Evolutionary conservation across 2,797 vertebrate species (phyloP), one percentile per base, ranked within the genome.

Genomic region (Cryptoblepharus egeriae): DNA sequence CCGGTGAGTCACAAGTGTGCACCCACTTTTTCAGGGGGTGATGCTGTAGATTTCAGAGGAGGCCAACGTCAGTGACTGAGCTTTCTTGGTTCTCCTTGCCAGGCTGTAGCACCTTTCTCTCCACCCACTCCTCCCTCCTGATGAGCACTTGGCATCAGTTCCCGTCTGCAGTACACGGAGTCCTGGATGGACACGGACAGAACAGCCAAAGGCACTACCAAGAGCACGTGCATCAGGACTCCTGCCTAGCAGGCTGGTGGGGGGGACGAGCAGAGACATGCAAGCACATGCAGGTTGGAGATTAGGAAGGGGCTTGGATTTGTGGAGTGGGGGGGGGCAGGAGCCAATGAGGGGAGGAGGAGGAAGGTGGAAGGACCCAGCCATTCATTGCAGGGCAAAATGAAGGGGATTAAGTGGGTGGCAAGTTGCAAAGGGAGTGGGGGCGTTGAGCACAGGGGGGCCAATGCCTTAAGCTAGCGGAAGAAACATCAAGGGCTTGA

Each of bases 211-310:
- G 60, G 69, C 75, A 13, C 26, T 83, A 76, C 82, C 76, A 78
- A 58, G 49, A 35, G 82, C 82, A 83, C 82, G 82, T 83, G 82
- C 82, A 20, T 3, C 81, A 83, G 73, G 79, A 32, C 61, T 83
- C 45, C 75, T 77, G 49, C 11, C 37, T 30, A 1, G 49, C 35
- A 35, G 45, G 4, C 20, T 1, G 24, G 11, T 28, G 30, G 28
- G 5, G 1, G 4, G 22, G 45, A 42, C 30, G 39, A 12, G 8
- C 45, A 30, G 65, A 28, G 12, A 42, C 28, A 32, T 11, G 12
- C 39, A 64, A 10, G 16, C 68, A 28, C 30, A 26, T 5, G 15
- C 28, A n/a, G 4, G 20, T 30, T 30, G 3, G 70, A 10, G 45
- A 57, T 65, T 39, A n/a, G 52, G 13, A 52, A 52, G 5, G 24